Conservation (phyloP, 2,113 vertebrate genomes). For the Atlantisia rogersi region DNA sequence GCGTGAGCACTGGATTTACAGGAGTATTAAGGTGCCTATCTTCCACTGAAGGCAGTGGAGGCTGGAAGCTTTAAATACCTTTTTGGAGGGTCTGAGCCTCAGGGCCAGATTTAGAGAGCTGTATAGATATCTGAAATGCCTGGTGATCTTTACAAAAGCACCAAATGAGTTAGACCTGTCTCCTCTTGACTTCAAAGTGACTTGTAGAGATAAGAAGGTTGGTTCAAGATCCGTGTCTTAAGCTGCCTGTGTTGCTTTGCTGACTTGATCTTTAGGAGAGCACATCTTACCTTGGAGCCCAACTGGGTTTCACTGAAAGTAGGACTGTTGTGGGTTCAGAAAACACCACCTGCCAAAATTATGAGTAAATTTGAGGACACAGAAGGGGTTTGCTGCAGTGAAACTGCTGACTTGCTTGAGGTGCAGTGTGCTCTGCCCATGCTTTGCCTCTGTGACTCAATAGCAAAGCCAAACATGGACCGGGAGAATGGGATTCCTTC, state of each 20-base stretch:
- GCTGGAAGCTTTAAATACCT: conserved; percentile 39
- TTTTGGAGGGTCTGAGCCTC: conserved; percentile 56
- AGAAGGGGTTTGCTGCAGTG: background rate
- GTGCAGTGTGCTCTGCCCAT: background rate
- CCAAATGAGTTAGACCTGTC: conserved; percentile 27
- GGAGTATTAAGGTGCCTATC: conserved; percentile 30
- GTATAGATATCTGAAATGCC: conserved; percentile 37
- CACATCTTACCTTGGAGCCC: background rate
- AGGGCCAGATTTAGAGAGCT: conserved; percentile 30
- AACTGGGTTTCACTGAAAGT: background rate
- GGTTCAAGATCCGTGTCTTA: background rate
- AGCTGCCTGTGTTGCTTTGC: background rate
- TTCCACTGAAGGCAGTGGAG: background rate
- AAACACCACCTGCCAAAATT: background rate
- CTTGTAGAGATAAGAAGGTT: conserved; percentile 33
- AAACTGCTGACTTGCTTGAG: background rate
- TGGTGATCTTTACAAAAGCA: conserved; percentile 47
- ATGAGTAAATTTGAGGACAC: background rate
- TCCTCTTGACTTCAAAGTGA: conserved; percentile 60
- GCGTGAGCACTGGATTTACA: conserved; percentile 52
- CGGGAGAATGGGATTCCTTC: background rate
- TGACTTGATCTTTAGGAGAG: background rate
- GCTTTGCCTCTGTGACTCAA: background rate
- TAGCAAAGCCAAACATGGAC: background rate
- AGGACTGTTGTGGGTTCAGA: background rate